Conservation (phyloP, 1,140 invertebrate genomes). For the Drosophila rufa region DNA sequence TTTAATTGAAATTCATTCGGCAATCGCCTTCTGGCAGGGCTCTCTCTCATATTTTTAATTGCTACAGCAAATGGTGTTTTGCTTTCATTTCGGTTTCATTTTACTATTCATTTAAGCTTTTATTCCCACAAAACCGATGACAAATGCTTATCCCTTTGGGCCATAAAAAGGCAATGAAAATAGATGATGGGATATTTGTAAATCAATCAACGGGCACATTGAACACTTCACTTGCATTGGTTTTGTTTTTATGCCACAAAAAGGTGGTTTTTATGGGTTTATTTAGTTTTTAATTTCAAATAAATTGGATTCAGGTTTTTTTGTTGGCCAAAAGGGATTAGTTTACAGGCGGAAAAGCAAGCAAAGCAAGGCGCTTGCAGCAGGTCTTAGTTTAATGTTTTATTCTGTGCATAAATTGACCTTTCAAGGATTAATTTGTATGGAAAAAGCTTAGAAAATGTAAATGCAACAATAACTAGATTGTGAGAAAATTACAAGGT, state of each 20-base stretch:
- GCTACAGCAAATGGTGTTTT: slow-evolving; percentile 29
- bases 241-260: slow-evolving; percentile 11
- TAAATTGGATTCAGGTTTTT: slow-evolving; percentile 21
- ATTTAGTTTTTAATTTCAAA: slow-evolving; percentile 31
- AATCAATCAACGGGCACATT: slow-evolving; percentile 48
- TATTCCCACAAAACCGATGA: slow-evolving; percentile 45
- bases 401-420: neutral
- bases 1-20: slow-evolving; percentile 49
- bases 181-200: slow-evolving; percentile 38
- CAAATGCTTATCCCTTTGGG: slow-evolving; percentile 33
- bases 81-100: slow-evolving; percentile 27
- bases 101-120: slow-evolving; percentile 38
- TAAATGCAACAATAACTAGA: neutral
- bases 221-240: slow-evolving; percentile 20
- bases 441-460: neutral
- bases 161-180: slow-evolving; percentile 23
- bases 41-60: slow-evolving; percentile 34
- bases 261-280: slow-evolving; percentile 1
- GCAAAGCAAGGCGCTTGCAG: neutral
- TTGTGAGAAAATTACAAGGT: neutral
- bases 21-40: slow-evolving; percentile 12
- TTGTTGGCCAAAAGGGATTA: neutral
- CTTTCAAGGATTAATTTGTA: slow-evolving; percentile 7
- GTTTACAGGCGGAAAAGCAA: neutral
- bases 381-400: slow-evolving; percentile 7